Evolutionary conservation across 64 coral and sea anemone genomes (phyloP), one percentile per base, ranked within the genome.

Genomic region (Pachyseris speciosa): DNA sequence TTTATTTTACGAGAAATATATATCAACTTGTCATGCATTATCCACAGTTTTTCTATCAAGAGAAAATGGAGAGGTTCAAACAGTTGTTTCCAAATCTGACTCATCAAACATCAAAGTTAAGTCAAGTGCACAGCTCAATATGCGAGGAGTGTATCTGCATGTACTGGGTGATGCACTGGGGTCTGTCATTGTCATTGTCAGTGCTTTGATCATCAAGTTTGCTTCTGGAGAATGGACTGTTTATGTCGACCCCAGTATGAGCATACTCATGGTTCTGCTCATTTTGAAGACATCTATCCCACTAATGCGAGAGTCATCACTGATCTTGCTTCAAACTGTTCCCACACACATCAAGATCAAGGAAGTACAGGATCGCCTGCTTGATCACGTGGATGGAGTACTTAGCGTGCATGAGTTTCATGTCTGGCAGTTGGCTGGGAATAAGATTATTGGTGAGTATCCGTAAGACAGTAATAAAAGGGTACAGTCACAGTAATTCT

Each of bases 341-440:
- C 97, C 97, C 7, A 99, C 97, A 7, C 97, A 99, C 50, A 99
- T 99, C 19, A 99, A 95, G 81, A 95, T 95, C 44, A 88, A 95
- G 40, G 93, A 99, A 19, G 94, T 99, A 3, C 90, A 95, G 65
- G 93, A 99, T 36, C 83, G 97, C 1, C 37, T 99, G 83, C 75
- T 99, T 16, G 94, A 99, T 12, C 76, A 92, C 58, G 97, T 99
- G 29, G 86, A 93, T 34, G 97, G 94, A 34, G 93, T 99, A 10
- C 83, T 99, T 10, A 95, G 93, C 73, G 85, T 99, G 2, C 97
- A 99, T 51, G 97, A 99, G 55, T 99, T 99, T 55, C 97, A 99
- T 87, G 97, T 99, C 34, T 99, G 97, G 97, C 97, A 99, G 64
- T 87, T 99, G 39, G 97, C 97, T 5, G 97, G 97, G 13, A 94